Evolutionary conservation across 2,113 vertebrate genomes (phyloP).

Genomic region (Neolamprologus toae): DNA sequence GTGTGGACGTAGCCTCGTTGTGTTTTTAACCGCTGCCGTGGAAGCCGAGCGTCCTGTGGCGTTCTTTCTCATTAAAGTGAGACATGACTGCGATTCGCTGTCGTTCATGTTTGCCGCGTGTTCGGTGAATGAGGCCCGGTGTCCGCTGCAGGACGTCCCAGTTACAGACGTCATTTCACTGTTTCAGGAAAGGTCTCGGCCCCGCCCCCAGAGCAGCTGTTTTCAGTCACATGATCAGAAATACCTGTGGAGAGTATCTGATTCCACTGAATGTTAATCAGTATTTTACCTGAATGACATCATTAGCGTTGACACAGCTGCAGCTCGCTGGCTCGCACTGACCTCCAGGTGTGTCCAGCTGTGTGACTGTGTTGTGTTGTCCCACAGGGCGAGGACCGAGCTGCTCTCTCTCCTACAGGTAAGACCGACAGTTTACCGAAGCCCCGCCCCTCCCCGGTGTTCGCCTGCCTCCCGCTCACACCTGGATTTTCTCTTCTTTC

Average conservation of each 20-base stretch:
- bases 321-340: neutral
- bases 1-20: neutral
- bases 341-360: neutral
- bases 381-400: constrained; percentile 81
- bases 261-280: neutral
- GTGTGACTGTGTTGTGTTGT: neutral
- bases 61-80: neutral
- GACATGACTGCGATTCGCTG: neutral
- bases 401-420: constrained; percentile 79
- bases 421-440: neutral
- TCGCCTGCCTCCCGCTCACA: accelerated
- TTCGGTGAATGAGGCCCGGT: neutral
- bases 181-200: neutral
- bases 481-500: neutral
- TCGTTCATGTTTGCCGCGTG: accelerated
- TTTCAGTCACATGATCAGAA: neutral
- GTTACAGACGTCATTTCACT: neutral
- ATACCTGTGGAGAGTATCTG: neutral
- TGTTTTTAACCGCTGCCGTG: neutral
- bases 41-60: neutral
- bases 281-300: neutral
- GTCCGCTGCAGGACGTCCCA: neutral
- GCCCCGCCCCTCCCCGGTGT: neutral
- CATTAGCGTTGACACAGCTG: neutral
- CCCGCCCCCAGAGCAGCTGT: neutral